Conservation (phyloP, 2,888 invertebrate species). For the Eristalinus sepulchralis region DNA sequence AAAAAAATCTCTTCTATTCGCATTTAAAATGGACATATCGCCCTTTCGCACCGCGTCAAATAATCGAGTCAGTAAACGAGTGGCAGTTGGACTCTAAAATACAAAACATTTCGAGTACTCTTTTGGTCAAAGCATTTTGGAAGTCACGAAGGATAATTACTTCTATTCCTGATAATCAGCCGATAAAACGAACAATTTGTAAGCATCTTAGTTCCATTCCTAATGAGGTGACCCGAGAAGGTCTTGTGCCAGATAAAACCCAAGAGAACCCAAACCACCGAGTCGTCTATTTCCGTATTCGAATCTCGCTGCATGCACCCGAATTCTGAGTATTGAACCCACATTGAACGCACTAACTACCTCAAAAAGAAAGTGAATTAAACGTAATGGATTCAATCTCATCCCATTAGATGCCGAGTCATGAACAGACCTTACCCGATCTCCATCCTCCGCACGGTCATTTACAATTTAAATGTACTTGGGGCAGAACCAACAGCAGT, state of each 20-base stretch:
- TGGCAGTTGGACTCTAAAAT: no score
- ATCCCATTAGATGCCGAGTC: background rate
- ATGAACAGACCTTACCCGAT: background rate
- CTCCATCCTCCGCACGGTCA: background rate
- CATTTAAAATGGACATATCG: no score
- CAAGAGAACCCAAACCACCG: background rate
- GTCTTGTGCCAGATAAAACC: background rate
- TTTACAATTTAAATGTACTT: background rate
- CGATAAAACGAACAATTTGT: background rate
- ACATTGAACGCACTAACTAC: background rate
- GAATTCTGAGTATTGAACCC: background rate
- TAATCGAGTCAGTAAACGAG: no score
- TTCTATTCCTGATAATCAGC: no score
- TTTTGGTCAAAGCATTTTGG: no score
- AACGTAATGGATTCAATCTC: background rate
- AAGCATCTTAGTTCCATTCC: background rate
- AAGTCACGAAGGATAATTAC: no score
- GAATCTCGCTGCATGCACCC: background rate
- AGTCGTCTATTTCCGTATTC: background rate
- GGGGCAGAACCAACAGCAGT: background rate
- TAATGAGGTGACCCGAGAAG: background rate
- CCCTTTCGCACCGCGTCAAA: no score
- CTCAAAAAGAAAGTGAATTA: background rate
- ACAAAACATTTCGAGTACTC: no score
- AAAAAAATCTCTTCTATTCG: no score